Percentiles rank a stretch among this genome's conserved stretches.
Conservation (phyloP, 2,888 invertebrate species). For the Polydrusus pterygomalis region DNA sequence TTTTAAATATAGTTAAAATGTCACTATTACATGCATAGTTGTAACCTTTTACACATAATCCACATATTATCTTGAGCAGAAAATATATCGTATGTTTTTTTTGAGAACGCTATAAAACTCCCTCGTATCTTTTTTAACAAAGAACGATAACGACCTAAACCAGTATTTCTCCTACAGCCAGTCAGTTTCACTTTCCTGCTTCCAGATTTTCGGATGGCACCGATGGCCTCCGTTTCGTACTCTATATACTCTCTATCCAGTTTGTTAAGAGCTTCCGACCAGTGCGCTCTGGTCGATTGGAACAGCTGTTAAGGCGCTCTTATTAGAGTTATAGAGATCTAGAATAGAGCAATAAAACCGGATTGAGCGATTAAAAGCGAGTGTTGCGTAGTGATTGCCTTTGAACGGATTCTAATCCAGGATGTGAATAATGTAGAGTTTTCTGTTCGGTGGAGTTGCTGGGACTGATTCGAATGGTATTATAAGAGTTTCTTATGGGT, state of each 20-base stretch:
- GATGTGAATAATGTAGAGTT: neutral
- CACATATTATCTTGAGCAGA: neutral
- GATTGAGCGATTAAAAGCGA: constrained; percentile 10
- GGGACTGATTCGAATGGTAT: neutral
- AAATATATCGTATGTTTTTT: neutral
- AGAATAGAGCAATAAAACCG: neutral
- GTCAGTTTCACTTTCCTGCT: constrained; percentile 53
- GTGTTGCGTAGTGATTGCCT: constrained; percentile 8
- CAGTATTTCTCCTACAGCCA: constrained; percentile 12
- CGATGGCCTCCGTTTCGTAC: constrained; percentile 2
- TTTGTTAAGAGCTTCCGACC: constrained; percentile 27
- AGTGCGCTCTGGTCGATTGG: constrained; percentile 31
- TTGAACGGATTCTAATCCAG: neutral
- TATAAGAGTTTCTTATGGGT: constrained; percentile 12
- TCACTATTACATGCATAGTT: too few species aligned
- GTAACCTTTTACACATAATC: too few species aligned
- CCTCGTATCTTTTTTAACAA: constrained; percentile 5
- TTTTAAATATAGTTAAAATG: too few species aligned
- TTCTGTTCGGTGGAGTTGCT: constrained; percentile 4
- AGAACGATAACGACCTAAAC: neutral
- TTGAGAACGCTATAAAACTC: neutral
- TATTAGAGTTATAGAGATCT: constrained; percentile 7
- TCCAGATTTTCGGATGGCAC: constrained; percentile 31
- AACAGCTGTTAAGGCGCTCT: constrained; percentile 11
- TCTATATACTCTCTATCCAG: constrained; percentile 14